These are phyloP conservation scores for Pristionchus entomophagus DNA, from an alignment of 2,888 invertebrate genomes.

Conservation along the genomic window DNA sequence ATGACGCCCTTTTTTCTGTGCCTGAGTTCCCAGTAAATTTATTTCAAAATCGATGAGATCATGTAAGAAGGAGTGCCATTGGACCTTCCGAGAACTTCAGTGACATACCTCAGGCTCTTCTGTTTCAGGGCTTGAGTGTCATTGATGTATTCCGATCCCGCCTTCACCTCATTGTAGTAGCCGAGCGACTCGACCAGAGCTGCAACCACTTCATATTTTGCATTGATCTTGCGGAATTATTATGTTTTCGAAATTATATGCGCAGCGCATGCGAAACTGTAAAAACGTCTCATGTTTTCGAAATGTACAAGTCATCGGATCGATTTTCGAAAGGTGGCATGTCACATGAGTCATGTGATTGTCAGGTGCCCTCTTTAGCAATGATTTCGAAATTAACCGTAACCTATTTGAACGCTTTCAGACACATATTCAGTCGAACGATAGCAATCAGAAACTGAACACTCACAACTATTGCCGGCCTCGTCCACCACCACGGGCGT, in stretches of 20 bases:
- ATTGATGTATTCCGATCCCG: constrained; percentile 41
- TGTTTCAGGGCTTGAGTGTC: not conserved
- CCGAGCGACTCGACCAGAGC: constrained; percentile 36
- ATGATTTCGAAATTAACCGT: no score
- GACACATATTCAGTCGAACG: no score
- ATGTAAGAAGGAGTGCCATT: not conserved
- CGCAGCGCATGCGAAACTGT: no score
- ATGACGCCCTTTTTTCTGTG: no score
- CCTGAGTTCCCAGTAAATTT: no score
- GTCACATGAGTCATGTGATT: no score
- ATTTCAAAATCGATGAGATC: not conserved
- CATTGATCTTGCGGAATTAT: not conserved
- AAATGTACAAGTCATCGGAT: not conserved
- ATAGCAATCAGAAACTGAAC: no score
- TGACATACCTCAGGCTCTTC: not conserved
- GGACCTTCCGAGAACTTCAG: no score
- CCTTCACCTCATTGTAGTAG: constrained; percentile 46
- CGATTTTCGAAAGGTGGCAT: not conserved
- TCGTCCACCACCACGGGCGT: constrained; percentile 62
- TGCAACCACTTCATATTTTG: not conserved
- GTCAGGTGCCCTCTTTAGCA: no score
- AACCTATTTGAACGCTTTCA: no score
- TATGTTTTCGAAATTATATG: no score
- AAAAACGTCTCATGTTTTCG: not conserved
- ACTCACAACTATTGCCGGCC: constrained; percentile 55